A percentile compares a stretch with the other conserved stretches of the same genome.
phyloP scores from a whole-genome alignment of 2,888 invertebrate genomes.

The Dryobotodes eremita region DNA sequence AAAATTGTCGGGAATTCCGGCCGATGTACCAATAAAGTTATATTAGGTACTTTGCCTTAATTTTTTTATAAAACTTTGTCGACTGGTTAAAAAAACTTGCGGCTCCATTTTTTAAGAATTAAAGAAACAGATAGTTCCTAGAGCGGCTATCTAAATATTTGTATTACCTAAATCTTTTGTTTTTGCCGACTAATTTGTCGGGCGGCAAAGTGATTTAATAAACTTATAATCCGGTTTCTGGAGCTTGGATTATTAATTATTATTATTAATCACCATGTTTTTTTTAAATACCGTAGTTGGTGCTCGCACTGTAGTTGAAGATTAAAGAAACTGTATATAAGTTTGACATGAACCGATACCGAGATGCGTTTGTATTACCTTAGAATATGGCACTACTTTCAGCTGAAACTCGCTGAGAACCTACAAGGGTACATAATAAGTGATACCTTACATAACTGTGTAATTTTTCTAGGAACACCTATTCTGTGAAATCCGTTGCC shows the following conservation, averaged over 20 bases:
- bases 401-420: background rate
- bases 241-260: conserved; percentile 20
- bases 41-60: background rate
- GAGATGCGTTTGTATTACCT: background rate
- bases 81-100: background rate
- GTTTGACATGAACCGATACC: background rate
- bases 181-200: background rate
- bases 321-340: background rate
- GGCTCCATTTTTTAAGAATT: conserved; percentile 5
- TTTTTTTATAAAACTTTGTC: background rate
- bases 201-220: conserved; percentile 39
- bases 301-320: background rate
- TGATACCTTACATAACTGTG: too few species aligned
- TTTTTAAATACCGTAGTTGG: background rate
- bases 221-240: conserved; percentile 34
- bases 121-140: background rate
- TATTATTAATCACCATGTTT: conserved; percentile 29
- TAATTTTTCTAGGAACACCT: background rate
- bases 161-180: conserved; percentile 27
- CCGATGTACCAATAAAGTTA: background rate
- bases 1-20: background rate
- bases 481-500: background rate
- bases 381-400: background rate
- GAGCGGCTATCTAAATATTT: conserved; percentile 4
- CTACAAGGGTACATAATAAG: background rate